Percentiles rank a stretch among this genome's conserved stretches.
Conservation (phyloP, 2,113 vertebrate species). For the Baryphthengus martii region DNA sequence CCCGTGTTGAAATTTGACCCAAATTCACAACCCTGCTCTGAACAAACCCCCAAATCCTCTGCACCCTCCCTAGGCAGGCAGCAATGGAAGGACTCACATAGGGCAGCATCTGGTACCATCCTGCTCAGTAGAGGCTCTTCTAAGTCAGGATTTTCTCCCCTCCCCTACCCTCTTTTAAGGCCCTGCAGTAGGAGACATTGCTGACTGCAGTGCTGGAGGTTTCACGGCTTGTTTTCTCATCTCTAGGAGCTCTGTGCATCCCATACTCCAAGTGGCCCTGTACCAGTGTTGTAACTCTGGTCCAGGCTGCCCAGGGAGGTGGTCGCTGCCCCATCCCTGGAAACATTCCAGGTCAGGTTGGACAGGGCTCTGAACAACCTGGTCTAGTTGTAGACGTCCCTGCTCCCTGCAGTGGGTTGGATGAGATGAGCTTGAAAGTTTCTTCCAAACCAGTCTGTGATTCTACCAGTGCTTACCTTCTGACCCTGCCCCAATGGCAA, state of each 20-base stretch:
- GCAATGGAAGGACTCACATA: not conserved
- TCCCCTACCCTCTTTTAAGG: not conserved
- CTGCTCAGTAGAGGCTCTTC: not conserved
- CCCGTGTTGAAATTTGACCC: not conserved
- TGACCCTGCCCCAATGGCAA: accelerated
- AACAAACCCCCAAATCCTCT: not conserved
- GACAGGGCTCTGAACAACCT: not conserved
- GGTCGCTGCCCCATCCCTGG: not conserved
- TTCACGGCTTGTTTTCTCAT: not conserved
- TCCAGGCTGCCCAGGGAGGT: not conserved
- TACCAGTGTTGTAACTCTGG: not conserved
- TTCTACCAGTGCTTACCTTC: not conserved
- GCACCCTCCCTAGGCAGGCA: accelerated
- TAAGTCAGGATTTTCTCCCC: no score
- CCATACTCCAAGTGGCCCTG: accelerated
- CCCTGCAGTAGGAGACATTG: not conserved
- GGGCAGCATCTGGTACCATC: accelerated
- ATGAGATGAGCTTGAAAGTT: not conserved
- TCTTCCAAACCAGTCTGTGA: not conserved
- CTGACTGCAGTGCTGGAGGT: not conserved
- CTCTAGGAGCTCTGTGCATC: not conserved
- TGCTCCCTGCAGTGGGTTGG: not conserved
- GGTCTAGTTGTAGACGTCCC: not conserved
- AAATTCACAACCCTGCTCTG: not conserved
- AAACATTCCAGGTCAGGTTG: not conserved